These are phyloP conservation scores for Gallinago undulata DNA, from an alignment of 2,113 vertebrate species.

Conservation along the genomic window DNA sequence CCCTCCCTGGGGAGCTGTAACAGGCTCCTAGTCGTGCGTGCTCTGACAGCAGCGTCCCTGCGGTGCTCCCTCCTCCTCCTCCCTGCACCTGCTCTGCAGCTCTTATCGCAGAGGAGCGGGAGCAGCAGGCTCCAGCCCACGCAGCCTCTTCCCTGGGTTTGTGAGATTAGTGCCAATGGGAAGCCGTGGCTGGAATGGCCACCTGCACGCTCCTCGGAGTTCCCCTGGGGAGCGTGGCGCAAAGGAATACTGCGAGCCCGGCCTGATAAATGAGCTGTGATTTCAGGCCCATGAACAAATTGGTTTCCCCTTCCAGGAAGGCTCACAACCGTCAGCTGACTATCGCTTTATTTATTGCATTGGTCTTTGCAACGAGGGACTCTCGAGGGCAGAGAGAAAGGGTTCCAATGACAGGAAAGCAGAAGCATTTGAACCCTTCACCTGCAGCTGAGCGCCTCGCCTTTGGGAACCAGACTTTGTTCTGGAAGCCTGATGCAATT, in stretches of 20 bases:
- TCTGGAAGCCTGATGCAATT: not conserved
- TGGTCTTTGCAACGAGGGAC: not conserved
- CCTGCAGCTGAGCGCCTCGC: not conserved
- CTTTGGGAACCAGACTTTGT: not conserved
- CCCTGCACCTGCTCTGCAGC: slow-evolving; percentile 11
- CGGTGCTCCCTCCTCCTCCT: not conserved
- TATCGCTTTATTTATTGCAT: slow-evolving; percentile 6
- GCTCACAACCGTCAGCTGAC: not conserved
- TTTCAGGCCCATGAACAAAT: not conserved
- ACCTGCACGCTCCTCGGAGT: not conserved
- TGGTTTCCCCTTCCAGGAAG: slow-evolving; percentile 15
- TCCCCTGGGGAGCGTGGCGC: not conserved
- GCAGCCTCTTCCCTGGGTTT: not conserved
- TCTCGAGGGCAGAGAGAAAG: not conserved
- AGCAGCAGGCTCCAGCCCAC: not conserved
- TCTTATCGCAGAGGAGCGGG: not conserved
- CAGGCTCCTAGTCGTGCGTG: not conserved
- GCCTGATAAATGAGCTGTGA: slow-evolving; percentile 2
- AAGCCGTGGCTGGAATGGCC: not conserved
- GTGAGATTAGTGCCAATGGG: not conserved
- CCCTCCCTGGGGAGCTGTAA: not conserved
- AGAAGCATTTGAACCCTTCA: not conserved
- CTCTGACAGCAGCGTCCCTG: not conserved
- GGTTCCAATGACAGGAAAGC: not conserved
- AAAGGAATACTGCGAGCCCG: not conserved